A percentile compares a stretch with the other conserved stretches of the same genome.
phyloP scores from a whole-genome alignment of 2,888 invertebrate species.

The Xanthia togata region DNA sequence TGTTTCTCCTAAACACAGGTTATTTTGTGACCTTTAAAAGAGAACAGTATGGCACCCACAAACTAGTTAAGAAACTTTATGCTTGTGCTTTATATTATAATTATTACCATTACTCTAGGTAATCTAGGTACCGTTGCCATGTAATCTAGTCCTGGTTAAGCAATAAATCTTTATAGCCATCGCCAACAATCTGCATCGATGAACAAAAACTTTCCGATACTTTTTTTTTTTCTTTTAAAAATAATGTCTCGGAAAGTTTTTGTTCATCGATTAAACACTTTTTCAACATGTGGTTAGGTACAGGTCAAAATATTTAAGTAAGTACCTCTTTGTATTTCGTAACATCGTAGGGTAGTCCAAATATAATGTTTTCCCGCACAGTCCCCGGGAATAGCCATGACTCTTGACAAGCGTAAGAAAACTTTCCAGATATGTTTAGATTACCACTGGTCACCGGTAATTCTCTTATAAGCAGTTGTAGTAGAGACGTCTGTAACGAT shows the following conservation, averaged over 20 bases:
- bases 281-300: not conserved
- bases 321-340: constrained; percentile 91
- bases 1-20: too few species aligned
- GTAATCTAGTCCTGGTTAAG: too few species aligned
- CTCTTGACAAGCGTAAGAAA: constrained; percentile 95
- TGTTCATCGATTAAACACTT: constrained; percentile 1
- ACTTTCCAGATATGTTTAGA: constrained; percentile 90
- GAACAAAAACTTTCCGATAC: not conserved
- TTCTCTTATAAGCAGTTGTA: constrained; percentile 93
- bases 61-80: too few species aligned
- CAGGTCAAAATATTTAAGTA: not conserved
- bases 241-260: too few species aligned
- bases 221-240: too few species aligned
- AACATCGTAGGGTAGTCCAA: constrained; percentile 92
- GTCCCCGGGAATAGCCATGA: constrained; percentile 95
- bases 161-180: not conserved
- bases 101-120: too few species aligned
- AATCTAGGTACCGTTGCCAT: too few species aligned
- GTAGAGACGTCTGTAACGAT: constrained; percentile 89
- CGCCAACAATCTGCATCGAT: not conserved
- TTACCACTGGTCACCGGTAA: constrained; percentile 91
- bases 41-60: too few species aligned
- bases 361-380: constrained; percentile 95
- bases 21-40: too few species aligned
- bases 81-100: too few species aligned